Evolutionary conservation across 2,113 vertebrate genomes (phyloP), one percentile per base, ranked within the genome.

Genomic region (Callopanchax toddi): DNA sequence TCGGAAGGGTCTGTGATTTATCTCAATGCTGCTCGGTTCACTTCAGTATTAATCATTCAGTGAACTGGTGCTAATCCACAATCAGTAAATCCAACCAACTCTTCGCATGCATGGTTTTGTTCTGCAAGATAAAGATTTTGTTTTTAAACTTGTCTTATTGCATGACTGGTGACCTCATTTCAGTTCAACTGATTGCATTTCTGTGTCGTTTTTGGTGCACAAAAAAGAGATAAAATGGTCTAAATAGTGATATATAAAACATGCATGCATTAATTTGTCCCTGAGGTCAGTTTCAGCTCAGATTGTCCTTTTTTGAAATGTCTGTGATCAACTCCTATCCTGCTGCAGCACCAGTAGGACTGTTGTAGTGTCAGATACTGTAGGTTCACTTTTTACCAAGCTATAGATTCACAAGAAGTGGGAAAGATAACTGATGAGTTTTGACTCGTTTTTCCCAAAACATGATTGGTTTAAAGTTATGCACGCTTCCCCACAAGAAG

Each of bases 41-140:
- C 78, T 67, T 72, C 61, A 68, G 48, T 80, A 92, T 92, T 87
- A 90, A 91, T 92, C 91, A 91, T 57, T 36, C 37, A 65, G 62
- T n/a, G 22, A 60, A 67, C 76, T 64, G 45, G 56, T 75, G 40
- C 74, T 45, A 78, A 61, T 81, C 63, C 45, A 42, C 85, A 84
- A 80, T 71, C 76, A 86, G 85, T 78, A 79, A 67, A 82, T 67
- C 75, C 82, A 84, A 85, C 79, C 49, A 78, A 70, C 60, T 76
- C 71, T 54, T 29, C n/a, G 37, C n/a, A 25, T 34, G 50, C 46
- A 51, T 81, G 66, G 85, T 73, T 56, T 44, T 49, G 5, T 62
- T 70, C 13, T 32, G 42, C 11, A 42, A 53, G 16, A n/a, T 21
- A 22, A n/a, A 52, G 7, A 55, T n/a, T n/a, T n/a, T n/a, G n/a